These are phyloP conservation scores for Lordiphosa mommai DNA, from an alignment of 1,140 invertebrate genomes.

Conservation along the genomic window DNA sequence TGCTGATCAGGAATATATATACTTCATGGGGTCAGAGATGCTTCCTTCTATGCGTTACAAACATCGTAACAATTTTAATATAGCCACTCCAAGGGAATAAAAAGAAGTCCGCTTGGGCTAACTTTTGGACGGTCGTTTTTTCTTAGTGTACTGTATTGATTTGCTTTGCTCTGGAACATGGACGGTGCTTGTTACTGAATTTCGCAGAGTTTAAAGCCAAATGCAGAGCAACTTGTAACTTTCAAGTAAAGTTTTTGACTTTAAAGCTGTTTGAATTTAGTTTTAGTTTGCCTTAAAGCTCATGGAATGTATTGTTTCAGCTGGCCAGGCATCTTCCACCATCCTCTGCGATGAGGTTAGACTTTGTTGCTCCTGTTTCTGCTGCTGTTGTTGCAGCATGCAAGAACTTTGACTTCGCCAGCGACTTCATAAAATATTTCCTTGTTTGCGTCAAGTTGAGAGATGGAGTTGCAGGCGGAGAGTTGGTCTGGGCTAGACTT, in stretches of 20 bases:
- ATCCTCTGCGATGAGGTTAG: neutral
- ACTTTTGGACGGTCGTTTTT: too few species aligned
- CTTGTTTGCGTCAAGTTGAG: conserved; percentile 22
- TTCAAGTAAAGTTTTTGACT: conserved; percentile 7
- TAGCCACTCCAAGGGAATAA: too few species aligned
- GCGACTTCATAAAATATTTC: conserved; percentile 39
- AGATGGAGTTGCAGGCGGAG: too few species aligned
- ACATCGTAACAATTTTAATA: too few species aligned
- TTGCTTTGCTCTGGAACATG: too few species aligned
- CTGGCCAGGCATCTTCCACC: conserved; percentile 6
- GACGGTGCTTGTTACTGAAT: too few species aligned
- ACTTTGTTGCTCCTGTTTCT: neutral
- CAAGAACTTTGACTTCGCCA: conserved; percentile 30
- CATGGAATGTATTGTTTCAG: conserved; percentile 39
- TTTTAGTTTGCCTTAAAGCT: conserved; percentile 1
- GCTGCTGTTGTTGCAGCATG: conserved; percentile 10
- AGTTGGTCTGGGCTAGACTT: neutral
- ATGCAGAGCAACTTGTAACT: neutral
- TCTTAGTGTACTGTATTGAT: too few species aligned
- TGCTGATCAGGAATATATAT: too few species aligned
- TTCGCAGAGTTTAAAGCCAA: neutral
- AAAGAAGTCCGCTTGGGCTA: too few species aligned
- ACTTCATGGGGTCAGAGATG: too few species aligned
- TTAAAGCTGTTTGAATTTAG: conserved; percentile 12
- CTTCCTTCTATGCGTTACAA: too few species aligned